Conservation (phyloP, 2,113 vertebrate genomes). For the Centropus bengalensis region DNA sequence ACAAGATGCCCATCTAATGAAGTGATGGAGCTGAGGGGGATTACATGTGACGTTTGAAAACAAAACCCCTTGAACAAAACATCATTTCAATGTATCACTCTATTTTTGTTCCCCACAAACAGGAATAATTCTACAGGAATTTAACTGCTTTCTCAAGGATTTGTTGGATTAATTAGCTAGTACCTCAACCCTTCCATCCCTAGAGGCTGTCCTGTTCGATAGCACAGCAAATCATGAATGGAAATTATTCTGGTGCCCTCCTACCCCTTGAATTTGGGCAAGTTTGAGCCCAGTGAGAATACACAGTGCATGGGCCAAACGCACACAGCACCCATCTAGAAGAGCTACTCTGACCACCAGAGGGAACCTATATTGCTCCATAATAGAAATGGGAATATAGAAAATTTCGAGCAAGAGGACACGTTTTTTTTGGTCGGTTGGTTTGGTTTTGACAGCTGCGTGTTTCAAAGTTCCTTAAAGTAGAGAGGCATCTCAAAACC, state of each 20-base stretch:
- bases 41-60: neutral
- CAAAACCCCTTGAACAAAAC: neutral
- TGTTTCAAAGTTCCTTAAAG: neutral
- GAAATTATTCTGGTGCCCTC: neutral
- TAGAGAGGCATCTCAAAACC: neutral
- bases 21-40: neutral
- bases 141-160: neutral
- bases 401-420: neutral
- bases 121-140: neutral
- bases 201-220: neutral
- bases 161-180: neutral
- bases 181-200: neutral
- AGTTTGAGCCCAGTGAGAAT: neutral
- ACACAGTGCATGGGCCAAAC: neutral
- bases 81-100: neutral
- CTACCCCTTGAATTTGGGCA: neutral
- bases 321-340: neutral
- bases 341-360: slow-evolving; percentile 69
- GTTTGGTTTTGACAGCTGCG: neutral
- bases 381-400: neutral
- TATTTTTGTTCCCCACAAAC: neutral
- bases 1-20: neutral
- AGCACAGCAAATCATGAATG: neutral
- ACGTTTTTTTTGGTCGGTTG: neutral
- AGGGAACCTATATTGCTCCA: slow-evolving; percentile 73